phyloP scores from a whole-genome alignment of 1,140 invertebrate genomes.

The Temnothorax nylanderi region DNA sequence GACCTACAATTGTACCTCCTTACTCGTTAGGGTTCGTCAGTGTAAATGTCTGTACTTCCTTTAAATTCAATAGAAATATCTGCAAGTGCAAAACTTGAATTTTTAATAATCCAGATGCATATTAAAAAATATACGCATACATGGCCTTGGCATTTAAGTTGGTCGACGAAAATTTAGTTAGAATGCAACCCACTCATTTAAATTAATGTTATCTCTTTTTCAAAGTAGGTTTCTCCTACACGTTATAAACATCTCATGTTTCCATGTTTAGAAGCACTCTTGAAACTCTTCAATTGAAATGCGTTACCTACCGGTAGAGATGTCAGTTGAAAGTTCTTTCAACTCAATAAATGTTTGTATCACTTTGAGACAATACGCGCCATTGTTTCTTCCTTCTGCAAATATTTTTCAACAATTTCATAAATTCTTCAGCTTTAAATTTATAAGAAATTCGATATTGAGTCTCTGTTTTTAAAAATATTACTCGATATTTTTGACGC shows the following conservation, averaged over 20 bases:
- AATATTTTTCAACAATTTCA: conserved; percentile 1
- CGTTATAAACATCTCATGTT: not conserved
- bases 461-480: not conserved
- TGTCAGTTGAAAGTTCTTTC: conserved; percentile 27
- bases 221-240: conserved; percentile 2
- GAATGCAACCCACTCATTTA: not conserved
- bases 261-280: conserved; percentile 19
- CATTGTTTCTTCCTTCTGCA: not conserved
- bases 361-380: not conserved
- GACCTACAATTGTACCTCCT: not conserved
- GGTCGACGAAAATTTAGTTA: not conserved
- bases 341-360: conserved; percentile 22
- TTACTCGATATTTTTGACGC: not conserved
- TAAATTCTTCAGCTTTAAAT: not conserved
- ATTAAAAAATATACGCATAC: not conserved
- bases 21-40: not conserved
- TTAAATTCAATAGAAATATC: not conserved
- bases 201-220: conserved; percentile 18
- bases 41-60: not conserved
- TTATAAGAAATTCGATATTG: not conserved
- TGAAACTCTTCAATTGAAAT: conserved; percentile 21
- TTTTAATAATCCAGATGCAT: not conserved
- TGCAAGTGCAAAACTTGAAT: not conserved
- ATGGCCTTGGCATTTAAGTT: not conserved
- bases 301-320: conserved; percentile 5